phyloP scores from a whole-genome alignment of 2,797 vertebrate species.

The Myripristis murdjan region DNA sequence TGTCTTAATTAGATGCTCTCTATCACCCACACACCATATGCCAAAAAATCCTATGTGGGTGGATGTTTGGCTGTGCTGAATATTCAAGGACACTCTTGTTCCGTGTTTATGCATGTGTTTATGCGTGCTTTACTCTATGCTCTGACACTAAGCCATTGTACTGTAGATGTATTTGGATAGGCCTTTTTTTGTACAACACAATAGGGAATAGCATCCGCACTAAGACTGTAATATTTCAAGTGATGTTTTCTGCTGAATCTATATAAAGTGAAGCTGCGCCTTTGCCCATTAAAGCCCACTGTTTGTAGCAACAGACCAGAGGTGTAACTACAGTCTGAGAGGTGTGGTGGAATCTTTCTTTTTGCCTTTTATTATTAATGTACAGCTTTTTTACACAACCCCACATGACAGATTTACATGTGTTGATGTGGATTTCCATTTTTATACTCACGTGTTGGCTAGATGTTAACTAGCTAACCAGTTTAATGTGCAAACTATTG shows the following conservation, averaged over 20 bases:
- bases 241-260: neutral
- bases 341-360: too few relatives aligned
- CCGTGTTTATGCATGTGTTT: constrained; percentile 23
- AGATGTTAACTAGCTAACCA: too few relatives aligned
- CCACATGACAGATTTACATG: too few relatives aligned
- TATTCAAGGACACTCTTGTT: constrained; percentile 35
- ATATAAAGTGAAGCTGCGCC: too few relatives aligned
- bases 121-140: constrained; percentile 25
- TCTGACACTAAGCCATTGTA: constrained; percentile 14
- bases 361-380: too few relatives aligned
- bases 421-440: too few relatives aligned
- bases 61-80: constrained; percentile 68
- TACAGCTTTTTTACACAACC: too few relatives aligned
- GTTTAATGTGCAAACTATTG: too few relatives aligned
- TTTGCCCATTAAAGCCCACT: too few relatives aligned
- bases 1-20: constrained; percentile 72
- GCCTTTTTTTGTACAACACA: constrained; percentile 15
- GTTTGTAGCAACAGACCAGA: too few relatives aligned
- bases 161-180: neutral
- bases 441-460: too few relatives aligned
- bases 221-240: constrained; percentile 14
- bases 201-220: neutral
- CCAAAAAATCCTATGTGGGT: constrained; percentile 66
- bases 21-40: constrained; percentile 77
- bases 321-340: too few relatives aligned